These are phyloP conservation scores for Agrypnus murinus DNA, from an alignment of 2,888 invertebrate species.

Conservation along the genomic window DNA sequence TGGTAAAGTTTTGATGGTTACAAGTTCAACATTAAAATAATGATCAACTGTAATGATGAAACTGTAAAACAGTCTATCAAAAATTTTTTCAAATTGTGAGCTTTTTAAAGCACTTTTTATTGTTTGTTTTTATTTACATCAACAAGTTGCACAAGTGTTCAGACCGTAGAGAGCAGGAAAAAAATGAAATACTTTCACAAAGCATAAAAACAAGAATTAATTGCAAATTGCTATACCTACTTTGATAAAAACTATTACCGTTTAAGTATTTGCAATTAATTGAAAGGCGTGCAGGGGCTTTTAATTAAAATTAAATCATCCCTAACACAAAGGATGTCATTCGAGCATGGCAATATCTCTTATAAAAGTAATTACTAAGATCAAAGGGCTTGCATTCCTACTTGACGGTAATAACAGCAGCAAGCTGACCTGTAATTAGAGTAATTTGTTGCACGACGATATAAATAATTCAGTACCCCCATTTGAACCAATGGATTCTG, in stretches of 20 bases:
- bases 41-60: too few species aligned
- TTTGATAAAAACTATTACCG: slow-evolving; percentile 21
- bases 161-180: too few species aligned
- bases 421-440: slow-evolving; percentile 59
- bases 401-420: slow-evolving; percentile 51
- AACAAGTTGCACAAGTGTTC: too few species aligned
- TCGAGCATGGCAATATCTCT: slow-evolving; percentile 45
- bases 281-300: slow-evolving; percentile 31
- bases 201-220: too few species aligned
- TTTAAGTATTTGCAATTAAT: slow-evolving; percentile 35
- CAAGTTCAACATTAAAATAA: too few species aligned
- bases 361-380: slow-evolving; percentile 51
- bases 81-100: too few species aligned
- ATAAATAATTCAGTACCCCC: slow-evolving; percentile 48
- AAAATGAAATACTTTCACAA: too few species aligned
- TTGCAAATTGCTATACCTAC: not conserved
- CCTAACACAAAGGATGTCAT: slow-evolving; percentile 40
- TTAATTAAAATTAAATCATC: slow-evolving; percentile 49
- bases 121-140: too few species aligned
- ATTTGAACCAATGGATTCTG: slow-evolving; percentile 36
- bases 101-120: too few species aligned
- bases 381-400: slow-evolving; percentile 49
- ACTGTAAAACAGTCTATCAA: too few species aligned
- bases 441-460: slow-evolving; percentile 61
- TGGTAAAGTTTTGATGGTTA: too few species aligned